A percentile compares a stretch with the other conserved stretches of the same genome.
Evolutionary conservation across 92 coral and sea anemone species (phyloP).

Genomic region (Umimayanthus chanpuru): DNA sequence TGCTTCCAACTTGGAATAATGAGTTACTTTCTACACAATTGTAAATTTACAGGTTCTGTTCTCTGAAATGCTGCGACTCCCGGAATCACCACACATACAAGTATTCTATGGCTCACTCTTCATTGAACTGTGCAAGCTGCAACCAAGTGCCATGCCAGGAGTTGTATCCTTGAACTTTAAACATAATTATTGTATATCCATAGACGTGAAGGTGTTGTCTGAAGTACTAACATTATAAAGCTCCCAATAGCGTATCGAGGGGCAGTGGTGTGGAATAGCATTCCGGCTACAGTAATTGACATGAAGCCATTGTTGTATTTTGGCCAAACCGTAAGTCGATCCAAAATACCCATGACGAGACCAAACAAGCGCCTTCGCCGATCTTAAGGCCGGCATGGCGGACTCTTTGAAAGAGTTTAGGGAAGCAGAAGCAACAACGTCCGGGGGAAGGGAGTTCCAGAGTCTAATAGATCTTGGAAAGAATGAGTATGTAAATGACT

Average conservation of each 20-base stretch:
- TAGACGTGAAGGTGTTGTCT: background rate
- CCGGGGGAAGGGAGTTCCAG: too few relatives aligned
- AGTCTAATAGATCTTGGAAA: too few relatives aligned
- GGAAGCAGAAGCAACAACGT: too few relatives aligned
- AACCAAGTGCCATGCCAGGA: conserved; percentile 86
- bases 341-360: too few relatives aligned
- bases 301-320: too few relatives aligned
- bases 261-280: background rate
- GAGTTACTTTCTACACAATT: background rate
- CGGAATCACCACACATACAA: conserved; percentile 73
- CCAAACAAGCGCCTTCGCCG: too few relatives aligned
- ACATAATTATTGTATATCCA: background rate
- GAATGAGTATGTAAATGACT: too few relatives aligned
- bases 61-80: conserved; percentile 86
- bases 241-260: background rate
- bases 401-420: too few relatives aligned
- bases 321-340: too few relatives aligned
- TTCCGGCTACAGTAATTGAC: too few relatives aligned
- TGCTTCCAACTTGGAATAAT: too few relatives aligned
- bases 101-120: conserved; percentile 84
- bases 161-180: conserved; percentile 82
- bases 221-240: background rate
- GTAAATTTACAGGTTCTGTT: conserved; percentile 79
- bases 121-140: conserved; percentile 94
- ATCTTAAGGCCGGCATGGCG: too few relatives aligned